Percentiles rank a stretch among this genome's conserved stretches.
Conservation (phyloP, 2,797 vertebrate species). For the Malurus leucopterus region DNA sequence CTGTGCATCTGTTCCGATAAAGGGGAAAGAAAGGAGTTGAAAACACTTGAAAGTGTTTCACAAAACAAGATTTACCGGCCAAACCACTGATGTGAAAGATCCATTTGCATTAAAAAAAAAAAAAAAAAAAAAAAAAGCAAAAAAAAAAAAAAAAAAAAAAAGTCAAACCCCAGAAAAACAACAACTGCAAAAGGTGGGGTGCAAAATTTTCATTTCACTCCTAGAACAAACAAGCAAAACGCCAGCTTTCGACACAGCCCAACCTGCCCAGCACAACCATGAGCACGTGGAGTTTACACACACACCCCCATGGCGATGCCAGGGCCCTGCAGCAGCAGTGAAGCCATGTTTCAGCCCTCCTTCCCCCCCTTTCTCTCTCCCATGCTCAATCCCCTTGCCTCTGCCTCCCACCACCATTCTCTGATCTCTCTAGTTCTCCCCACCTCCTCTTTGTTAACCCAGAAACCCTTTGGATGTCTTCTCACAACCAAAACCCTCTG, state of each 20-base stretch:
- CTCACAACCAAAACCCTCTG: background rate
- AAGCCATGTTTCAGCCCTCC: background rate
- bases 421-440: background rate
- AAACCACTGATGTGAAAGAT: constrained; percentile 26
- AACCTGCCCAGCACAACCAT: rapidly evolving
- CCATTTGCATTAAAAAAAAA: background rate
- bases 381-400: background rate
- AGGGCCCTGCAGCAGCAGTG: background rate
- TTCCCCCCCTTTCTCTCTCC: background rate
- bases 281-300: background rate
- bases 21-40: constrained; percentile 34
- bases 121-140: background rate
- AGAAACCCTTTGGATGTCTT: background rate
- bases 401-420: background rate
- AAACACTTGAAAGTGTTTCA: constrained; percentile 33
- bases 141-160: background rate
- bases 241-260: background rate
- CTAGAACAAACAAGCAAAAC: background rate
- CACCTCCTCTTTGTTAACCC: background rate
- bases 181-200: background rate
- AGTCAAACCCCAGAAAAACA: background rate
- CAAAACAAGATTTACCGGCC: constrained; percentile 48
- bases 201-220: background rate
- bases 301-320: background rate
- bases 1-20: constrained; percentile 20